Base-by-base conservation (phyloP, 1,140 invertebrate species). In the Drosophila triauraria region DNA sequence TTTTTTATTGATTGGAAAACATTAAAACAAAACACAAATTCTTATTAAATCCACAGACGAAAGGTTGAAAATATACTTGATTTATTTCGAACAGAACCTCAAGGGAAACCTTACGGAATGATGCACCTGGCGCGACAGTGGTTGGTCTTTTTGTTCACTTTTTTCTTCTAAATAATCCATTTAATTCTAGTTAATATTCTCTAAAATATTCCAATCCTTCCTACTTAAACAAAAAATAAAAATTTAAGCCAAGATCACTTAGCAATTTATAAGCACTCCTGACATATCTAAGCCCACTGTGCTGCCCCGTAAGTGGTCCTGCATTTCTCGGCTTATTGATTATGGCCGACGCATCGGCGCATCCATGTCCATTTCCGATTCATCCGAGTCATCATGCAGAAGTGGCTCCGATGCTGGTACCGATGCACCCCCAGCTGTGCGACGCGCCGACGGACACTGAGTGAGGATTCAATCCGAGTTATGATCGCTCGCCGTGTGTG, bases 281-380 rank as follows among this genome's bases (percentile, higher is more conserved):
- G 10, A 0, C 13, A 0, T 3, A 40, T 50, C 20, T n/a, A 7
- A 43, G 40, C 38, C 67, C 68, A 74, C 63, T 65, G 50, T 84
- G 48, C 13, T 76, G 35, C 35, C 47, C 57, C 62, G 68, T 78
- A 77, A 85, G 68, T 68, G 77, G 47, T 76, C 76, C 75, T 60
- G 75, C 78, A 88, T 71, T 72, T 78, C 75, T 79, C 69, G 81
- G 78, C 84, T 88, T 88, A 90, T 88, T 88, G 84, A 88, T 84
- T 88, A 85, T 79, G 69, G 76, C 59, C 80, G 83, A 69, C 68
- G 80, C 68, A 51, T 56, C 77, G 84, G 74, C 50, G 60, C 65
- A 48, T 71, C 61, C 81, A 88, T 84, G 81, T 76, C 67, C 84
- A 87, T 87, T 87, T 88, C 84, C 84, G 84, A 88, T 84, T 90